Evolutionary conservation across 2,797 vertebrate genomes (phyloP).

Genomic region (Enteromius anoplus): DNA sequence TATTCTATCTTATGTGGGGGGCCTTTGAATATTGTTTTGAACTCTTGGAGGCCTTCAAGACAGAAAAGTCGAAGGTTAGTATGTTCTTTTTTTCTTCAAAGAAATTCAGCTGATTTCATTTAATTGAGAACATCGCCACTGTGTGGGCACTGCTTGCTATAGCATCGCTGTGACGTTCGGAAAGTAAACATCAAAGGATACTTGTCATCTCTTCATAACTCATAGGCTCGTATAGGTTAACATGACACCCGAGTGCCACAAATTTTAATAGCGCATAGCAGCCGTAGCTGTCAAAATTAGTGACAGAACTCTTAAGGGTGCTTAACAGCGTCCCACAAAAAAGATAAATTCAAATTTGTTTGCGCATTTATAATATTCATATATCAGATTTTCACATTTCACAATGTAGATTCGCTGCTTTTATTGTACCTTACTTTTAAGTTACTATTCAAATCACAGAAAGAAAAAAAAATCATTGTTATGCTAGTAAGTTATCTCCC

Average conservation of each 20-base stretch:
- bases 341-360: neutral
- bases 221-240: constrained; percentile 27
- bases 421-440: too few species aligned
- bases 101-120: neutral
- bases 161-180: constrained; percentile 53
- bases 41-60: neutral
- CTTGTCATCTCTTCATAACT: constrained; percentile 59
- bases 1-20: neutral
- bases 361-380: neutral
- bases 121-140: constrained; percentile 62
- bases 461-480: neutral
- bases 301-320: neutral
- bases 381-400: neutral
- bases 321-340: neutral
- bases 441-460: neutral
- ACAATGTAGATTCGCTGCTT: neutral
- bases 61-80: neutral
- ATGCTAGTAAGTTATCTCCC: neutral
- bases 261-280: constrained; percentile 35
- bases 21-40: neutral
- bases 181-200: constrained; percentile 46
- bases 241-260: constrained; percentile 25
- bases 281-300: constrained; percentile 21
- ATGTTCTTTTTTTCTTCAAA: neutral
- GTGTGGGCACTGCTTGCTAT: constrained; percentile 65